Conservation (phyloP, 2,113 vertebrate genomes). For the Myodes glareolus region DNA sequence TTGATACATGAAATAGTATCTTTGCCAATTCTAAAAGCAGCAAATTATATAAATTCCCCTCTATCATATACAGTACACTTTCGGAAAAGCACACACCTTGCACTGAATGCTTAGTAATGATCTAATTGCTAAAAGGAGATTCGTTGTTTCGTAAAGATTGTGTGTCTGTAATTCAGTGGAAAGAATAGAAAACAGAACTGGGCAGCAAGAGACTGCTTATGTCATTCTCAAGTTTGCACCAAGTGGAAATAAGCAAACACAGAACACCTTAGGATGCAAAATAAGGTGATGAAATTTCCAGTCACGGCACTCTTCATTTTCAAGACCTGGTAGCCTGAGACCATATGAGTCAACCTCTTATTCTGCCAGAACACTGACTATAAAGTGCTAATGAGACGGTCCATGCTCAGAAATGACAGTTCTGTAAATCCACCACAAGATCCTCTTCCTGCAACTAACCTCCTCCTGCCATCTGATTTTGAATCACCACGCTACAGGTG, state of each 20-base stretch:
- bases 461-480: neutral
- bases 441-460: neutral
- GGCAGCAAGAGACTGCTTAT: slow-evolving; percentile 22
- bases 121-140: neutral
- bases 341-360: neutral
- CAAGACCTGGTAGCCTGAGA: neutral
- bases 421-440: neutral
- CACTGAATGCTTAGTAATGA: neutral
- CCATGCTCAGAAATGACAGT: neutral
- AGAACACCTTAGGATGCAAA: neutral
- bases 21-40: slow-evolving; percentile 31
- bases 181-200: slow-evolving; percentile 24
- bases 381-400: neutral
- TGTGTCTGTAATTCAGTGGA: neutral
- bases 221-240: neutral
- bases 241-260: slow-evolving; percentile 1
- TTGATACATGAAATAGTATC: slow-evolving; percentile 25
- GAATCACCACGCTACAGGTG: neutral
- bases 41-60: slow-evolving; percentile 38
- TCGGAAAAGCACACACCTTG: neutral
- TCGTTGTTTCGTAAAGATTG: slow-evolving; percentile 6
- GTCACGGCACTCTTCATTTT: neutral
- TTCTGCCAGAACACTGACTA: neutral
- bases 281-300: neutral
- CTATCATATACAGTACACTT: neutral